Percentiles rank a stretch among this genome's conserved stretches.
Evolutionary conservation across 2,888 invertebrate species (phyloP).

Genomic region (Thysanoteuthis rhombus): DNA sequence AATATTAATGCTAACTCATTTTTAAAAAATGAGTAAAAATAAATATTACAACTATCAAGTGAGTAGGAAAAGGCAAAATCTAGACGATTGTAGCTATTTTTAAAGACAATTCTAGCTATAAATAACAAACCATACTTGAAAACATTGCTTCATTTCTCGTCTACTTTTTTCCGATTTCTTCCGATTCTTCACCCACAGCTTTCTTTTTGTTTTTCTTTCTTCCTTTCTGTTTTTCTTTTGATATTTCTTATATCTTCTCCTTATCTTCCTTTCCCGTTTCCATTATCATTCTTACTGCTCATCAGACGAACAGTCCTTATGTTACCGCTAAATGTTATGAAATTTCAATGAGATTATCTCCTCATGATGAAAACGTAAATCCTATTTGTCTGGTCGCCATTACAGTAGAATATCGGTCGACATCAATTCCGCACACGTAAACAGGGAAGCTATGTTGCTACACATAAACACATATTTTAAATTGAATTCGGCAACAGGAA

Average conservation of each 20-base stretch:
- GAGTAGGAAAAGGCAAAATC: no score
- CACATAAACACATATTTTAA: background rate
- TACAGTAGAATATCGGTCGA: background rate
- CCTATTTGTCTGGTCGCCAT: background rate
- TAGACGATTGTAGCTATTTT: background rate
- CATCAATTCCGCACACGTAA: background rate
- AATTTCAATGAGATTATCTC: background rate
- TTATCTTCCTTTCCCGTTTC: background rate
- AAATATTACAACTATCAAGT: background rate
- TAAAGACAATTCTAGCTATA: background rate
- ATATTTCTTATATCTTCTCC: background rate
- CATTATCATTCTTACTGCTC: background rate
- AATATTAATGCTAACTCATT: no score
- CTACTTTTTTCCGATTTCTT: background rate
- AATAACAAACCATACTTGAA: background rate
- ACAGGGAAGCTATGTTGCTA: background rate
- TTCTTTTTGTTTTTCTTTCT: background rate
- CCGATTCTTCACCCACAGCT: background rate
- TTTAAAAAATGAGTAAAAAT: no score
- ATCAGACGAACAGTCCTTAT: background rate
- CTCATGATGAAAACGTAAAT: background rate
- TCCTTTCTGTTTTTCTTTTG: background rate
- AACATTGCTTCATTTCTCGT: background rate
- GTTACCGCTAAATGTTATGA: background rate
- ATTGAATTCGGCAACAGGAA: background rate